Evolutionary conservation across 2,797 vertebrate genomes (phyloP), one percentile per base, ranked within the genome.

Genomic region (Loriculus beryllinus): DNA sequence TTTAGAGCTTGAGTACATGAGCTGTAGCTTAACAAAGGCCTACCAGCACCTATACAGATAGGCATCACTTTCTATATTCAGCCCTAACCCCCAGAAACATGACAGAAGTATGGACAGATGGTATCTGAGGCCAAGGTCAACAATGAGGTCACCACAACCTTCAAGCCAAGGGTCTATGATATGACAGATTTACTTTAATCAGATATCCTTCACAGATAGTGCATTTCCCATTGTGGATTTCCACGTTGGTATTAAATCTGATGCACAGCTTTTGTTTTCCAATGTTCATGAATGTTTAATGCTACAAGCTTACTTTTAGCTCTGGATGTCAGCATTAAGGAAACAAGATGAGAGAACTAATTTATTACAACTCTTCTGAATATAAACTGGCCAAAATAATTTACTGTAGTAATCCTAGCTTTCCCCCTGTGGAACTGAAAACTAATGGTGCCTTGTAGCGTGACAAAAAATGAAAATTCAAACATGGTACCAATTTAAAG

Each of bases 41-140:
- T 20, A 39, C 7, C 39, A 72, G 69, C 33, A 82, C 40, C 49
- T 69, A 21, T 2, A 12, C 17, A 47, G 23, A 83, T 2, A 72
- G 54, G 33, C n/a, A 78, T 23, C 69, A 26, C 51, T 35, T 42
- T 22, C 54, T 9, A 16, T 0, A 28, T 2, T 29, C 37, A 74
- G 39, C 39, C 42, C 57, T 54, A 79, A 60, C 23, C 13, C 70
- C 43, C 8, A 28, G 49, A 43, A 87, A 64, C 0, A 2, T 11
- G 47, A 57, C 87, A 93, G 56, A 74, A 89, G 23, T 5, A 22
- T 0, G 9, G 78, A 54, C 60, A 94, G 78, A 74, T 57, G 83
- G 90, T n/a, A 84, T 52, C 65, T 56, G 71, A 85, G 71, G 68
- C 64, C 88, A 93, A 92, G 71, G 71, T 88, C 92, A 96, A 57